Evolutionary conservation across 2,888 invertebrate species (phyloP).

Genomic region (Chrysina gloriosa): DNA sequence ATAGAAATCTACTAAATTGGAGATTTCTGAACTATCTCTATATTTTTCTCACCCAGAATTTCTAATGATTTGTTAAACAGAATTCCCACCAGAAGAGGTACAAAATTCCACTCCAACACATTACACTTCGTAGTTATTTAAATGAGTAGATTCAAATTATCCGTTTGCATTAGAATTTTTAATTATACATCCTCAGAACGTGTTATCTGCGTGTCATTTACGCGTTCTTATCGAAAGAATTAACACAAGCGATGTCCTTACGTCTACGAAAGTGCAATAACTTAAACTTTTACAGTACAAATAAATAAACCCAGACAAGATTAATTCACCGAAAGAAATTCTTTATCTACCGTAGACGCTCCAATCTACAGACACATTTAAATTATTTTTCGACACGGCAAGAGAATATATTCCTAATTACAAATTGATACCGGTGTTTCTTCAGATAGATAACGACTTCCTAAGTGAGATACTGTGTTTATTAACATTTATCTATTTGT

Average conservation of each 20-base stretch:
- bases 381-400: slow-evolving; percentile 32
- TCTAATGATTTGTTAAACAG: slow-evolving; percentile 29
- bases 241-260: slow-evolving; percentile 30
- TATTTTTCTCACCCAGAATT: slow-evolving; percentile 8
- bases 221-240: slow-evolving; percentile 28
- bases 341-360: slow-evolving; percentile 25
- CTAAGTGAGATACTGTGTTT: slow-evolving; percentile 43
- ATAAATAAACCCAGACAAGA: slow-evolving; percentile 33
- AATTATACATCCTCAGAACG: slow-evolving; percentile 17
- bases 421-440: slow-evolving; percentile 42
- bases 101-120: slow-evolving; percentile 16
- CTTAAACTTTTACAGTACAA: slow-evolving; percentile 24
- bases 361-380: slow-evolving; percentile 35
- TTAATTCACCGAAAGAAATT: slow-evolving; percentile 31
- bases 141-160: slow-evolving; percentile 29
- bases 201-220: slow-evolving; percentile 31
- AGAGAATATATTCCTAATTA: slow-evolving; percentile 39
- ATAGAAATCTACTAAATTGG: too few species aligned
- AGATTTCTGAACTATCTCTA: not conserved
- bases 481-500: slow-evolving; percentile 39
- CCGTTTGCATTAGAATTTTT: slow-evolving; percentile 31
- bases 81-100: slow-evolving; percentile 30
- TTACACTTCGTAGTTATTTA: slow-evolving; percentile 28
- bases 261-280: slow-evolving; percentile 33
- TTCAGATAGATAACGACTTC: slow-evolving; percentile 32